Evolutionary conservation across 1,140 invertebrate species (phyloP).

Genomic region (Drosophila ambigua): DNA sequence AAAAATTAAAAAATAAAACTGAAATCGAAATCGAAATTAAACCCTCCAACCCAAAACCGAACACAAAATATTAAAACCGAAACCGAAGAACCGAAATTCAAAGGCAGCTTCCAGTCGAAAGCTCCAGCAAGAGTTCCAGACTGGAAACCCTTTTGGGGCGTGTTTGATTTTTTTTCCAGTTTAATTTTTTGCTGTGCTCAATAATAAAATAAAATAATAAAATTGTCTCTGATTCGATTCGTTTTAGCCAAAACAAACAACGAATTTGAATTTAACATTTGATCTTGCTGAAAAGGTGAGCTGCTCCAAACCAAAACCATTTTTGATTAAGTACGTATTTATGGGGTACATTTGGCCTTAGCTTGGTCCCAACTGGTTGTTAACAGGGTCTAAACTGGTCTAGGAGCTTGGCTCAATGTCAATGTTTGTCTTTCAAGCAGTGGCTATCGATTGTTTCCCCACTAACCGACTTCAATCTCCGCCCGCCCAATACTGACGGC

Average conservation of each 20-base stretch:
- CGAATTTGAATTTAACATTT: slow-evolving; percentile 39
- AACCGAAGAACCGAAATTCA: slow-evolving; percentile 32
- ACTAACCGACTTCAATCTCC: not conserved
- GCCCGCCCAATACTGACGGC: not conserved
- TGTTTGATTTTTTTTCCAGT: slow-evolving; percentile 28
- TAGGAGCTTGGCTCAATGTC: slow-evolving; percentile 23
- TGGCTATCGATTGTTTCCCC: slow-evolving; percentile 4
- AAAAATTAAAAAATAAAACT: slow-evolving; percentile 41
- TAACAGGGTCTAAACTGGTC: slow-evolving; percentile 24
- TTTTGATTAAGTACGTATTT: slow-evolving; percentile 1
- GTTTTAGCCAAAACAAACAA: slow-evolving; percentile 16
- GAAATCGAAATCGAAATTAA: slow-evolving; percentile 24
- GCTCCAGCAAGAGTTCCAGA: slow-evolving; percentile 2
- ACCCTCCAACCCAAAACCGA: slow-evolving; percentile 5
- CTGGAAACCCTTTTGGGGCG: not conserved
- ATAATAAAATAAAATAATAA: slow-evolving; percentile 27
- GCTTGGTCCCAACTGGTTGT: not conserved
- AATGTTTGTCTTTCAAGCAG: slow-evolving; percentile 24
- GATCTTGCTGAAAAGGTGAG: slow-evolving; percentile 31
- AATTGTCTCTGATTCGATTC: not conserved
- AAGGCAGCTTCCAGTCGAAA: slow-evolving; percentile 8
- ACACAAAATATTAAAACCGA: slow-evolving; percentile 14
- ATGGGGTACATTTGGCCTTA: not conserved
- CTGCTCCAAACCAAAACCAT: not conserved
- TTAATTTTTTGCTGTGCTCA: slow-evolving; percentile 21